Conservation (phyloP, 2,113 vertebrate species). For the Bubo scandiacus region DNA sequence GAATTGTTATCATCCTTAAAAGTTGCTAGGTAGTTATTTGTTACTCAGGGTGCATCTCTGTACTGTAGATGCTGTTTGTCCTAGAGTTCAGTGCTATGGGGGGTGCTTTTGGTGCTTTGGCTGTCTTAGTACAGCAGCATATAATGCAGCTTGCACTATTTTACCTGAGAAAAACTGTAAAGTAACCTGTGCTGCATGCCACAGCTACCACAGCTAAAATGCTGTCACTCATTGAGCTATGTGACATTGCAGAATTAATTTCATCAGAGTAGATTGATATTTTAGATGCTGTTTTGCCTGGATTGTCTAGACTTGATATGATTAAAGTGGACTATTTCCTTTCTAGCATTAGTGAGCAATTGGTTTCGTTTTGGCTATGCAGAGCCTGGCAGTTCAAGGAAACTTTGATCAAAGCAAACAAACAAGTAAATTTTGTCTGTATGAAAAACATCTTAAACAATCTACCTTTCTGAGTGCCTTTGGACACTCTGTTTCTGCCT, state of each 20-base stretch:
- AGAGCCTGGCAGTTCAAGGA: not conserved
- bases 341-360: not conserved
- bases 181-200: not conserved
- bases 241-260: not conserved
- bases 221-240: not conserved
- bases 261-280: not conserved
- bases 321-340: not conserved
- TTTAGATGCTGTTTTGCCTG: not conserved
- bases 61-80: not conserved
- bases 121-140: not conserved
- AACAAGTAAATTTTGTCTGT: not conserved
- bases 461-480: not conserved
- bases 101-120: not conserved
- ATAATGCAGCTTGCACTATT: not conserved
- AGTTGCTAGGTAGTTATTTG: not conserved
- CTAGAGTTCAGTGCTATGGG: not conserved
- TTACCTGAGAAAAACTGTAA: not conserved
- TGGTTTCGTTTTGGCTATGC: not conserved
- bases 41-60: accelerated
- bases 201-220: not conserved
- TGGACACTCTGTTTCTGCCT: not conserved
- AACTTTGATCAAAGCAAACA: not conserved
- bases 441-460: not conserved
- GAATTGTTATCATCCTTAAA: not conserved
- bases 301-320: not conserved